A percentile compares a stretch with the other conserved stretches of the same genome.
Evolutionary conservation across 2,113 vertebrate genomes (phyloP).

Genomic region (Stegastes partitus): DNA sequence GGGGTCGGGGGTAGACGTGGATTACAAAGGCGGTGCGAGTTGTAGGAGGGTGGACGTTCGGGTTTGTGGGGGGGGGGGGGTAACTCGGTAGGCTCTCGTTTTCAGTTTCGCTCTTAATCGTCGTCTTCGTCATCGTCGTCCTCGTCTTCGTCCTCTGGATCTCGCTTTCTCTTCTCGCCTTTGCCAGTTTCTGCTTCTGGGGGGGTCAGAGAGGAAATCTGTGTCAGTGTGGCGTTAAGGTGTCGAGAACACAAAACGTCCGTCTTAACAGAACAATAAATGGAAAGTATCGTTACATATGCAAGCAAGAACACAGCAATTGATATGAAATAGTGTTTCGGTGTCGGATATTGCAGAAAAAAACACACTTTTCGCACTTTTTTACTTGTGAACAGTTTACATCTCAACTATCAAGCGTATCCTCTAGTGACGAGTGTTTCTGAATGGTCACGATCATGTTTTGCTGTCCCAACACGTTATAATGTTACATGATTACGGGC

Average conservation of each 20-base stretch:
- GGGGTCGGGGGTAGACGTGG: conserved; percentile 49
- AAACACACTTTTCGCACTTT: no score
- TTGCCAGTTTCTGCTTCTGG: conserved; percentile 86
- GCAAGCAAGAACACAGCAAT: no score
- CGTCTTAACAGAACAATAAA: background rate
- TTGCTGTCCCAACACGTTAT: conserved; percentile 10
- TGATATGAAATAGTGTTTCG: no score
- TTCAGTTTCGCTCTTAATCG: conserved; percentile 78
- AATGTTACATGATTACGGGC: conserved; percentile 7
- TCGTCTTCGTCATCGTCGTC: conserved; percentile 89
- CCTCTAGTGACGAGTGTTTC: no score
- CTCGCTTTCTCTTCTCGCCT: conserved; percentile 94
- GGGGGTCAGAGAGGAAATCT: background rate
- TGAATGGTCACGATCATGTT: conserved; percentile 25
- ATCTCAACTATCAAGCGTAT: background rate
- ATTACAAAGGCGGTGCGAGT: conserved; percentile 69
- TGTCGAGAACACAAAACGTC: background rate
- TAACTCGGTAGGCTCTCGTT: conserved; percentile 75
- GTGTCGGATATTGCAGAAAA: no score
- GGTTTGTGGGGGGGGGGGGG: conserved; percentile 66
- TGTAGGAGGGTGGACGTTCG: conserved; percentile 70
- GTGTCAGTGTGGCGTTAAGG: background rate
- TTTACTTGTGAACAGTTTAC: no score
- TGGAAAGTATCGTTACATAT: background rate
- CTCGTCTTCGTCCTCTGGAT: conserved; percentile 90